These are phyloP conservation scores for Drosophila nr. perissopoda DNA, from an alignment of 2,888 invertebrate genomes.

Conservation along the genomic window DNA sequence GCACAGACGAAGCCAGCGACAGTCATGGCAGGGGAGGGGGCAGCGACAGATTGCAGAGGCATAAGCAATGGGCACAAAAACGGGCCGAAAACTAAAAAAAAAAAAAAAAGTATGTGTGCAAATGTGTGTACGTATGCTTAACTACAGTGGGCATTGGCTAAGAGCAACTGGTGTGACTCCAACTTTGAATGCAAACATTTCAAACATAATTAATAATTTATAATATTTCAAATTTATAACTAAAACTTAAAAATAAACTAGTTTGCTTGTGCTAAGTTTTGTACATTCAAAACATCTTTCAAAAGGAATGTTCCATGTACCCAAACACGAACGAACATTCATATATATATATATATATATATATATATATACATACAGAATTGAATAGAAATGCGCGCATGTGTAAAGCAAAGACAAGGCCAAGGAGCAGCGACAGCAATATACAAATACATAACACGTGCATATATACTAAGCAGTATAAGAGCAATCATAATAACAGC, in stretches of 20 bases:
- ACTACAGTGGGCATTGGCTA: conserved; percentile 34
- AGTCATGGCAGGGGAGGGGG: neutral
- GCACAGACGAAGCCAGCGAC: neutral
- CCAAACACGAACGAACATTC: neutral
- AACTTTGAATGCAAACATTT: neutral
- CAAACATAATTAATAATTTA: neutral
- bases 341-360: neutral
- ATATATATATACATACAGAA: neutral
- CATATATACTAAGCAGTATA: conserved; percentile 13
- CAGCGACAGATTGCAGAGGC: conserved; percentile 1
- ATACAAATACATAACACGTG: neutral
- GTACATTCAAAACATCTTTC: neutral
- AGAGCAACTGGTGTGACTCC: conserved; percentile 6
- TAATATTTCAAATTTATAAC: neutral
- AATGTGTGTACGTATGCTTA: conserved; percentile 12
- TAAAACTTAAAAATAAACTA: neutral
- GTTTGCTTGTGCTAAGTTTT: neutral
- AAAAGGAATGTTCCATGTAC: conserved; percentile 25
- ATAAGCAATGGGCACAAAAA: conserved; percentile 16
- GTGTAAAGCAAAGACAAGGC: conserved; percentile 34
- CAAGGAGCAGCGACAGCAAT: conserved; percentile 28
- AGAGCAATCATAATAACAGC: conserved; percentile 20
- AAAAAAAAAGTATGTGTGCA: conserved; percentile 16
- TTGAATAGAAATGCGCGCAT: conserved; percentile 19
- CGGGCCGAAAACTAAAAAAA: conserved; percentile 30